Evolutionary conservation across 1,140 invertebrate genomes (phyloP).

Genomic region (Drosophila mayri): DNA sequence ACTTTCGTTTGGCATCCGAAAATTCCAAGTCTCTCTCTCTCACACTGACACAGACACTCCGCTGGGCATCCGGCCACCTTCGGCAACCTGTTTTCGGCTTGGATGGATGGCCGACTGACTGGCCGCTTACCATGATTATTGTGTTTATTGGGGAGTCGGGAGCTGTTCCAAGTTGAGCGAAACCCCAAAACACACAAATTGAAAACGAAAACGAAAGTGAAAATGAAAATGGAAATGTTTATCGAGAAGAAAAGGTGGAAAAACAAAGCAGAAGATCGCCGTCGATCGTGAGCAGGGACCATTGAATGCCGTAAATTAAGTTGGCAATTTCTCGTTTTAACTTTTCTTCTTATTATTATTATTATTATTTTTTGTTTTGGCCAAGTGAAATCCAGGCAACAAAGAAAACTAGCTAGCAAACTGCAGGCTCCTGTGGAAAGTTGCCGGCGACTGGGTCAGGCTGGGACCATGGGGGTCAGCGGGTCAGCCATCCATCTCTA

Average conservation of each 20-base stretch:
- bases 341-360: no score
- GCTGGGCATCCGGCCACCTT: constrained; percentile 49
- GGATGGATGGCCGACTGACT: constrained; percentile 63
- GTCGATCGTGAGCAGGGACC: constrained; percentile 59
- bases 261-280: constrained; percentile 78
- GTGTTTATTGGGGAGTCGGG: constrained; percentile 67
- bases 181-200: constrained; percentile 74
- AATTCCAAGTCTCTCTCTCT: constrained; percentile 33
- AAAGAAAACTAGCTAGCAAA: constrained; percentile 22
- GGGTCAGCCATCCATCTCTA: not conserved
- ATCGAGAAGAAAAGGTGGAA: constrained; percentile 31
- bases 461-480: not conserved
- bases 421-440: constrained; percentile 26
- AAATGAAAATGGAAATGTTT: constrained; percentile 73
- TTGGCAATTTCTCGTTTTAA: constrained; percentile 72
- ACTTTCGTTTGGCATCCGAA: constrained; percentile 80
- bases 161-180: constrained; percentile 29
- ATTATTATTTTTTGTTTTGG: constrained; percentile 44
- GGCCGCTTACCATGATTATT: constrained; percentile 80
- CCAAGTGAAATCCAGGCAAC: constrained; percentile 50
- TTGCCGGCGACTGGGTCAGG: constrained; percentile 38
- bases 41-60: not conserved
- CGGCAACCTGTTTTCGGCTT: constrained; percentile 44
- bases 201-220: constrained; percentile 53
- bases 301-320: constrained; percentile 75